Conservation (phyloP, 64 coral and sea anemone species). For the Dendrophyllia cribrosa region DNA sequence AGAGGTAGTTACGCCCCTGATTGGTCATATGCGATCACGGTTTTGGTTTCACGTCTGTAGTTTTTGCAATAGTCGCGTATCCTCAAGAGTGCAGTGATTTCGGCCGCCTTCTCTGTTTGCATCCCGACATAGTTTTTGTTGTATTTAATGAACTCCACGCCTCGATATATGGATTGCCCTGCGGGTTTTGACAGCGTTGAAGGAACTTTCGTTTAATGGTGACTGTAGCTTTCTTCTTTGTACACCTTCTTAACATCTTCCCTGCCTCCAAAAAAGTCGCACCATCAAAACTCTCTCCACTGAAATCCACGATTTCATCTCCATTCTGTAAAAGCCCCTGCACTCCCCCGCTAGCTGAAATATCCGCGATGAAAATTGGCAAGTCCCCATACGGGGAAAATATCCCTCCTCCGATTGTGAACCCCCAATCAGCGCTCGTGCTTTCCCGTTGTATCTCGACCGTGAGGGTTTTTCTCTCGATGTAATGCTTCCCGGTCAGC, state of each 20-base stretch:
- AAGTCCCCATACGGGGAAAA: conserved; percentile 83
- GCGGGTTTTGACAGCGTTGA: conserved; percentile 19
- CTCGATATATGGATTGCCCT: conserved; percentile 59
- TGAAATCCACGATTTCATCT: conserved; percentile 76
- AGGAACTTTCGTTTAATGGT: conserved; percentile 76
- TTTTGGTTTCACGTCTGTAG: too few relatives aligned
- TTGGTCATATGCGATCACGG: too few relatives aligned
- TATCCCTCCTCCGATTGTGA: conserved; percentile 69
- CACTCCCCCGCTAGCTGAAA: not conserved
- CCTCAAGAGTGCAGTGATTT: conserved; percentile 1
- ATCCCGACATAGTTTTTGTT: not conserved
- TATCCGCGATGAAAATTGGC: conserved; percentile 67
- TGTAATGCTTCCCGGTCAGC: conserved; percentile 42
- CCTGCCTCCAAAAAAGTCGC: conserved; percentile 76
- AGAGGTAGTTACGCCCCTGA: too few relatives aligned
- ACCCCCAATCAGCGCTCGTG: conserved; percentile 30
- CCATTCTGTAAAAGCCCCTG: conserved; percentile 57
- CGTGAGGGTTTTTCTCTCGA: conserved; percentile 64
- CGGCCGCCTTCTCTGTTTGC: conserved; percentile 6
- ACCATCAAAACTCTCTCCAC: conserved; percentile 61
- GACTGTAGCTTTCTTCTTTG: conserved; percentile 35
- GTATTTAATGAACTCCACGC: conserved; percentile 48
- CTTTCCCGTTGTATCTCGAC: conserved; percentile 47
- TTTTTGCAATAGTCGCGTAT: too few relatives aligned
- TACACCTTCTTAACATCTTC: conserved; percentile 42